These are phyloP conservation scores for Xiphophorus couchianus DNA, from an alignment of 2,113 vertebrate genomes.

Conservation along the genomic window DNA sequence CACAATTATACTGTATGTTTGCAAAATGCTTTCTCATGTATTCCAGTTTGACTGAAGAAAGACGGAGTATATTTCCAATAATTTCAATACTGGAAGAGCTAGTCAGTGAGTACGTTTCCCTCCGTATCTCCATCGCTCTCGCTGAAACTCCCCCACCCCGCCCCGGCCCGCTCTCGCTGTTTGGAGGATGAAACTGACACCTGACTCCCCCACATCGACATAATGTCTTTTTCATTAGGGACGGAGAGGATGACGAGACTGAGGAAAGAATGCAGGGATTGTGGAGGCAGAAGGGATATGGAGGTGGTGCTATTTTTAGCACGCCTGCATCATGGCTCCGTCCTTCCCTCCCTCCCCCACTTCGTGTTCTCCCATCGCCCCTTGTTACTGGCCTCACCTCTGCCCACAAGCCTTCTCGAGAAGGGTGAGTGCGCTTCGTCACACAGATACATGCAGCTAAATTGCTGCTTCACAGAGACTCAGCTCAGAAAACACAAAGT, in stretches of 20 bases:
- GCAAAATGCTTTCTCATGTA: too few species aligned
- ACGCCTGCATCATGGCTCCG: conserved; percentile 44
- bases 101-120: background rate
- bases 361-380: conserved; percentile 39
- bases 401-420: conserved; percentile 55
- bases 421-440: conserved; percentile 17
- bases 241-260: conserved; percentile 19
- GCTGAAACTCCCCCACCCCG: background rate
- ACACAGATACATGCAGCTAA: conserved; percentile 7
- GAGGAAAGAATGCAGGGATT: conserved; percentile 15
- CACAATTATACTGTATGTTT: too few species aligned
- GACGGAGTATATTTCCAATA: background rate
- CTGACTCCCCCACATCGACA: background rate
- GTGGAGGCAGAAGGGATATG: conserved; percentile 39
- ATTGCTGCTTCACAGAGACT: conserved; percentile 23
- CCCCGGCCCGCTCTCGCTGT: background rate
- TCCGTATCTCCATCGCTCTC: background rate
- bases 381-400: conserved; percentile 45
- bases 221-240: conserved; percentile 24
- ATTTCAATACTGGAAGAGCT: background rate
- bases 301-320: conserved; percentile 67
- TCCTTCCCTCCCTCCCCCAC: conserved; percentile 19
- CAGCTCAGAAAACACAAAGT: conserved; percentile 45
- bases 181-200: conserved; percentile 1
- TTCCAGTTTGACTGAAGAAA: too few species aligned